Evolutionary conservation across 2,888 invertebrate species (phyloP), one percentile per base, ranked within the genome.

Genomic region (Allophyes oxyacanthae): DNA sequence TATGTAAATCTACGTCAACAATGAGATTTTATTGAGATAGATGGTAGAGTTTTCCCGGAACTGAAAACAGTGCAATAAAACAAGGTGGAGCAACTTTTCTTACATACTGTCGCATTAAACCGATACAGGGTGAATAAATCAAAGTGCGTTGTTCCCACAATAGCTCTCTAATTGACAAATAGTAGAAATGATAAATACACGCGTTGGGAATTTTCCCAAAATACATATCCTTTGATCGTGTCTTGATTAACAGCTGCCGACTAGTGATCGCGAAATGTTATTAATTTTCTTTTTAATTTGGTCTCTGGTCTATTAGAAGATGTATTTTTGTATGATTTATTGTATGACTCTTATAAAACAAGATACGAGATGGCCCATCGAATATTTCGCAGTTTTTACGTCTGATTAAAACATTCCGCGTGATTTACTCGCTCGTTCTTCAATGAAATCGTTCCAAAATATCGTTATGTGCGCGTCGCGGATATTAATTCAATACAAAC

Each of bases 91-190:
- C 65, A 59, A 66, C 70, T 64, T 75, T 71, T 64, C 64, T 53
- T 46, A 46, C 50, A 56, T 72, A 69, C 71, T 44, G 46, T 57
- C 63, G 56, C 42, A 62, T 62, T 65, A 76, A 75, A 75, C 81
- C 78, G 76, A 86, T 89, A 85, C 82, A 77, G 79, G 68, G 71
- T 75, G 72, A 81, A 91, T 91, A 92, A 92, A 91, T 92, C 92
- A 91, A 81, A 84, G 86, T 84, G 87, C 89, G 90, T 88, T 87
- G 86, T 78, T 83, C 89, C 87, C 86, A 90, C 91, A 91, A 92
- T 92, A 91, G 91, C 82, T 74, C 88, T 85, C 88, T 94, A 94
- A 94, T 94, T 93, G 93, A 94, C 93, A 94, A 94, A 94, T 94
- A 92, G 92, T 91, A 83, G 87, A 89, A 91, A 92, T 93, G 93